Conservation (phyloP, 1,140 invertebrate species). For the Drosophila funebris region DNA sequence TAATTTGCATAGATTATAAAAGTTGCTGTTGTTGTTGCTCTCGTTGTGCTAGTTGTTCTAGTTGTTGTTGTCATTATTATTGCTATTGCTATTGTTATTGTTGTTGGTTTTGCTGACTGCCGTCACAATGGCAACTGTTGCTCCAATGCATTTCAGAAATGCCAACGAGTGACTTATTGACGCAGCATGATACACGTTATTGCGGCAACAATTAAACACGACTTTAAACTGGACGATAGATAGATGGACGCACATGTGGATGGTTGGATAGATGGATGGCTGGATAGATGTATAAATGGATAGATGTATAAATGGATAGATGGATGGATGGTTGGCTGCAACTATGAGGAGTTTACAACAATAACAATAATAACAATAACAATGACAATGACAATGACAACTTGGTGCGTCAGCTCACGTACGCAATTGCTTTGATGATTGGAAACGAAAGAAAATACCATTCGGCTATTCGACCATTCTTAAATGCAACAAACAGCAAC, state of each 20-base stretch:
- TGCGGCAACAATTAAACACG: constrained; percentile 41
- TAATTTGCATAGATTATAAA: background rate
- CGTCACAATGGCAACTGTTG: background rate
- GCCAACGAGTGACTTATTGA: constrained; percentile 52
- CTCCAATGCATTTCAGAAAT: constrained; percentile 25
- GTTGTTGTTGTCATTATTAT: background rate
- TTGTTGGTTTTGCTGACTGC: background rate
- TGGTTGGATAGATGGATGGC: background rate
- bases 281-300: background rate
- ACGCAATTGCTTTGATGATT: constrained; percentile 55
- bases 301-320: background rate
- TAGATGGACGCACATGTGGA: background rate
- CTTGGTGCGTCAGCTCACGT: constrained; percentile 50
- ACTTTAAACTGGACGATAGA: constrained; percentile 34
- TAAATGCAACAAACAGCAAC: constrained; percentile 14
- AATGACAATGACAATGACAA: constrained; percentile 31
- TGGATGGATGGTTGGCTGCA: background rate
- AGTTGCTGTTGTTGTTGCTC: background rate
- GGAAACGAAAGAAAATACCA: constrained; percentile 40
- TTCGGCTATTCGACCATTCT: constrained; percentile 4
- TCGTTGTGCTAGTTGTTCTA: background rate
- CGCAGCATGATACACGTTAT: constrained; percentile 51
- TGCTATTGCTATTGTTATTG: background rate
- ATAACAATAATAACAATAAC: constrained; percentile 29
- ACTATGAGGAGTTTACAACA: background rate